Base-by-base conservation (phyloP, 2,888 invertebrate species). In the Caenorhabditis angaria region DNA sequence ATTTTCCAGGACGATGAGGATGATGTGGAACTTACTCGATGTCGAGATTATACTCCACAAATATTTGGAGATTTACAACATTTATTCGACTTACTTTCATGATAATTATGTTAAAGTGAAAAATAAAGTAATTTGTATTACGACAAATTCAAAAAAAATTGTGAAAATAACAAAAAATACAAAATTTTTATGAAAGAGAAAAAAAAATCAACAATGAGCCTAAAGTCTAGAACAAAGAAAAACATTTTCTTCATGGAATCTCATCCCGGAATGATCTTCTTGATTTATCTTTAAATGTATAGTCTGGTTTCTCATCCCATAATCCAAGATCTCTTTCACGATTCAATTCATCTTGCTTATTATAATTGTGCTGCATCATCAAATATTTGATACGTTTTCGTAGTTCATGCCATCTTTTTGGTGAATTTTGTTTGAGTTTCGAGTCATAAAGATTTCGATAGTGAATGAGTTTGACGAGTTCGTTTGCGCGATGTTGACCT, bases 401-500 rank as follows among this genome's bases (percentile, higher is more conserved):
- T 60, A 87, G 70, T 51, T 87, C 85, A 64, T 87, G 87, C 84
- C 85, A 88, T 53, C 81, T 75, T 48, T 80, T 80, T 10, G 87
- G 87, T 22, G 83, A 75, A 55, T 84, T 81, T 32, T 78, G 77
- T 65, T 80, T 81, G 62, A 86, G 58, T 57, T 85, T 85, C 35
- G 82, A 75, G 48, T 83, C 82, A 68, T 85, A 84, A 32, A 84
- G 60, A 63, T 85, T 85, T 25, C 83, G 65, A 73, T 88, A 87
- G 62, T 87, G 87, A 53, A 87, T 84, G 55, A 88, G 76, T 58
- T 85, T 85, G 61, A 87, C 59, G n/a, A 87, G 76, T 61, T 87
- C 87, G 65, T 85, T 87, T 12, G 87, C 87, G 53, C 72, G 61
- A 66, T 88, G 87, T 50, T 93, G 93, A 0, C 94, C 95, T 18